Conservation (phyloP, 2,113 vertebrate species). For the Lanius collurio region DNA sequence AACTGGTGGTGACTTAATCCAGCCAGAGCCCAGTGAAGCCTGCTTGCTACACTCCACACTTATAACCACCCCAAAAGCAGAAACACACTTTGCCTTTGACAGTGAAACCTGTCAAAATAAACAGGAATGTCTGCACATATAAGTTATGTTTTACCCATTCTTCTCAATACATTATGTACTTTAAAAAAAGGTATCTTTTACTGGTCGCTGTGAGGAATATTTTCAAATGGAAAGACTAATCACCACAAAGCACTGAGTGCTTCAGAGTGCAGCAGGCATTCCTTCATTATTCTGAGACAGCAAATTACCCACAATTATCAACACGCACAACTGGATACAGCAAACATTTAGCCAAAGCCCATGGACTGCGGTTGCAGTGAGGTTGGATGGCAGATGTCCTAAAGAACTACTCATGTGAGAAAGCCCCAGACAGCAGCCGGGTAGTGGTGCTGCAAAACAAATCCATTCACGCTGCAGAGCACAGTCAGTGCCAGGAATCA, state of each 20-base stretch:
- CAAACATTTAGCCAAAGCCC: slow-evolving; percentile 25
- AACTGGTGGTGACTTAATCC: not conserved
- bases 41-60: not conserved
- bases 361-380: not conserved
- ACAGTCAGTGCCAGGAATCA: not conserved
- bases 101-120: not conserved
- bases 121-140: not conserved
- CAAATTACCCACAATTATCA: slow-evolving; percentile 55
- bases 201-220: not conserved
- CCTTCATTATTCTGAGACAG: slow-evolving; percentile 11
- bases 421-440: not conserved
- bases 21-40: not conserved
- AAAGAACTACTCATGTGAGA: slow-evolving; percentile 17
- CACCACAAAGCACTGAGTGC: not conserved
- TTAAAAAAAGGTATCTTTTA: not conserved
- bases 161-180: not conserved
- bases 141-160: not conserved
- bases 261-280: slow-evolving; percentile 26
- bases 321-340: slow-evolving; percentile 32
- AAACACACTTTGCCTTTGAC: not conserved
- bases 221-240: slow-evolving; percentile 1
- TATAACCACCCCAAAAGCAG: not conserved
- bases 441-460: not conserved
- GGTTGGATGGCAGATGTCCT: not conserved
- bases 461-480: not conserved